A percentile compares a stretch with the other conserved stretches of the same genome.
Conservation (phyloP, 2,113 vertebrate species). For the Psammodynastes pulverulentus region DNA sequence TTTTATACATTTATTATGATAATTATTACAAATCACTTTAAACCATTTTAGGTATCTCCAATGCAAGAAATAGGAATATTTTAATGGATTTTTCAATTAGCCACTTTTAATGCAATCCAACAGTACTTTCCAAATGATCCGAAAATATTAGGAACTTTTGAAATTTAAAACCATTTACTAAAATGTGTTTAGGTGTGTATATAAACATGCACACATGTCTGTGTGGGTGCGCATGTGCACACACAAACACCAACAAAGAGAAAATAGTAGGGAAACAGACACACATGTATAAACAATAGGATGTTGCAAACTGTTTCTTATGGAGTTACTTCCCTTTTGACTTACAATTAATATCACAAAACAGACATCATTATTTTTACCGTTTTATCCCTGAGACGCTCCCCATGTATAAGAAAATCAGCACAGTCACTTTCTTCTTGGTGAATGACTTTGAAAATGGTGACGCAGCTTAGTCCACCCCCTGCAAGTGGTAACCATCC, state of each 20-base stretch:
- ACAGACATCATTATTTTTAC: slow-evolving; percentile 70
- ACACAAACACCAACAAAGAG: background rate
- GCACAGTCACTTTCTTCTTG: slow-evolving; percentile 85
- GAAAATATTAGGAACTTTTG: background rate
- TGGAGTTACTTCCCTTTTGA: background rate
- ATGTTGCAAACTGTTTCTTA: background rate
- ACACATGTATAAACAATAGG: background rate
- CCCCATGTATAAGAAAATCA: slow-evolving; percentile 96
- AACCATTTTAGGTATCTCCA: background rate
- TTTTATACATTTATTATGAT: background rate
- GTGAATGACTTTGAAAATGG: slow-evolving; percentile 90
- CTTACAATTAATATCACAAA: slow-evolving; percentile 8
- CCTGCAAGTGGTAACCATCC: slow-evolving; percentile 96
- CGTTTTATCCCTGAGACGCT: slow-evolving; percentile 97
- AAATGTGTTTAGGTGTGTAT: background rate
- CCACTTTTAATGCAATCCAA: background rate
- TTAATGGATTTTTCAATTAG: background rate
- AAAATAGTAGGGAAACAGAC: background rate
- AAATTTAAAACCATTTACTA: background rate
- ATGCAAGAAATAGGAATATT: background rate
- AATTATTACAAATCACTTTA: background rate
- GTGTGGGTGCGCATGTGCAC: background rate
- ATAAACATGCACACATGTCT: background rate
- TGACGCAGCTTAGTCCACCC: slow-evolving; percentile 95
- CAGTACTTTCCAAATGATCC: background rate